Conservation (phyloP, 2,113 vertebrate species). For the Dipodomys spectabilis region DNA sequence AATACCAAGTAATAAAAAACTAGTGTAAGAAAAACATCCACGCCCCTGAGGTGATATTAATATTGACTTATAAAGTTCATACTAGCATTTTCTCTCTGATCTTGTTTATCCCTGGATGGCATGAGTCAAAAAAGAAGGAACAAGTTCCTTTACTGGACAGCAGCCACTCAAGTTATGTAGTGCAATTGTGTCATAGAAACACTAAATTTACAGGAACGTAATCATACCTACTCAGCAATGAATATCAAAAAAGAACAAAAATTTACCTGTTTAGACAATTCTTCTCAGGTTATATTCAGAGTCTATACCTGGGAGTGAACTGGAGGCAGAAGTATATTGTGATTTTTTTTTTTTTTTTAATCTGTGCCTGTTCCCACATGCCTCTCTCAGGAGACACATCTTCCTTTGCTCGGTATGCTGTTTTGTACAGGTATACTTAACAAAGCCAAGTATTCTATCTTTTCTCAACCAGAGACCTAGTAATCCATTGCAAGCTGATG, state of each 20-base stretch:
- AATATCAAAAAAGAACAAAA: conserved; percentile 43
- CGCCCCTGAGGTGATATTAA: background rate
- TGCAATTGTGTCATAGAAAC: background rate
- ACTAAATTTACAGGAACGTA: conserved; percentile 40
- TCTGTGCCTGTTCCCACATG: background rate
- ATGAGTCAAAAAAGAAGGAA: background rate
- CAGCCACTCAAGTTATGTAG: background rate
- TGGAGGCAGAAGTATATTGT: background rate
- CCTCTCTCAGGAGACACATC: background rate
- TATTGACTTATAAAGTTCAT: conserved; percentile 5
- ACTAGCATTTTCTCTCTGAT: background rate
- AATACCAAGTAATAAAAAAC: background rate
- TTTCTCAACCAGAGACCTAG: background rate
- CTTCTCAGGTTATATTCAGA: background rate
- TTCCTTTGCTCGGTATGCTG: background rate
- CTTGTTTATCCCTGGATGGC: background rate
- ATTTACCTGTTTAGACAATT: background rate
- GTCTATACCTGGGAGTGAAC: background rate
- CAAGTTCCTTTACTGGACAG: background rate
- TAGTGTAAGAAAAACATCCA: background rate
- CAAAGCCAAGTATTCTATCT: conserved; percentile 14
- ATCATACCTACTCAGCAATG: background rate
- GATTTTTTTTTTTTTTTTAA: conserved; percentile 25
- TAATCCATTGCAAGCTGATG: background rate
- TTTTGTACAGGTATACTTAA: conserved; percentile 13